Percentiles rank a stretch among this genome's conserved stretches.
These are phyloP conservation scores for Drosophila limbata DNA, from an alignment of 2,888 invertebrate genomes.

Conservation along the genomic window DNA sequence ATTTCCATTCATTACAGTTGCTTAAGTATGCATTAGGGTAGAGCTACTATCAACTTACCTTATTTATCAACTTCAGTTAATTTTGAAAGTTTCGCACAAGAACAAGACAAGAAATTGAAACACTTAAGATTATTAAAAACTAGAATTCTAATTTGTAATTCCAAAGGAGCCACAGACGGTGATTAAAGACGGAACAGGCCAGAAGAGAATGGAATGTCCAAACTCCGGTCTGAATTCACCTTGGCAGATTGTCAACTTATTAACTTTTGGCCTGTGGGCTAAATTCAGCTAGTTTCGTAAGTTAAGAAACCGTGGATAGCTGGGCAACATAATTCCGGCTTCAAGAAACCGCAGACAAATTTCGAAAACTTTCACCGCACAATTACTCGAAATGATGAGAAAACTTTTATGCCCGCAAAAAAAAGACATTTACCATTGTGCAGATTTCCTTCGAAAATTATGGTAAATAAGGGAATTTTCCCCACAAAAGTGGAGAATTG, in stretches of 20 bases:
- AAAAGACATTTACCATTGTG: constrained; percentile 40
- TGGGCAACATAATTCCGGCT: constrained; percentile 46
- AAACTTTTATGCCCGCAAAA: constrained; percentile 52
- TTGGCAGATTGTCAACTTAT: constrained; percentile 62
- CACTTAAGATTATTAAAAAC: constrained; percentile 67
- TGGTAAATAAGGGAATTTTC: constrained; percentile 22
- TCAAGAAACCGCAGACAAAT: constrained; percentile 56
- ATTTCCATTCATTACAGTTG: constrained; percentile 29
- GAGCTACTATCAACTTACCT: not conserved
- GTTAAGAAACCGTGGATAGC: constrained; percentile 17
- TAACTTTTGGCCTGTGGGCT: constrained; percentile 45
- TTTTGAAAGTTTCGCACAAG: constrained; percentile 44
- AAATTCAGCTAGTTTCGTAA: constrained; percentile 38
- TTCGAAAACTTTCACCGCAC: constrained; percentile 64
- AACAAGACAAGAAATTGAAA: constrained; percentile 28
- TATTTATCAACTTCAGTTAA: constrained; percentile 31
- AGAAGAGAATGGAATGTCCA: not conserved
- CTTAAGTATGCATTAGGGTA: constrained; percentile 35
- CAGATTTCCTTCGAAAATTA: constrained; percentile 30
- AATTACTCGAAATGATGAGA: constrained; percentile 70
- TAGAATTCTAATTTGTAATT: constrained; percentile 51
- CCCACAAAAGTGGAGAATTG: not conserved
- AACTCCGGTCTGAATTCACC: constrained; percentile 18
- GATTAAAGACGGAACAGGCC: constrained; percentile 25
- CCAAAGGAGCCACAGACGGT: constrained; percentile 34